Percentiles rank a stretch among this genome's conserved stretches.
Conservation (phyloP, 2,113 vertebrate species). For the Sitta europaea region DNA sequence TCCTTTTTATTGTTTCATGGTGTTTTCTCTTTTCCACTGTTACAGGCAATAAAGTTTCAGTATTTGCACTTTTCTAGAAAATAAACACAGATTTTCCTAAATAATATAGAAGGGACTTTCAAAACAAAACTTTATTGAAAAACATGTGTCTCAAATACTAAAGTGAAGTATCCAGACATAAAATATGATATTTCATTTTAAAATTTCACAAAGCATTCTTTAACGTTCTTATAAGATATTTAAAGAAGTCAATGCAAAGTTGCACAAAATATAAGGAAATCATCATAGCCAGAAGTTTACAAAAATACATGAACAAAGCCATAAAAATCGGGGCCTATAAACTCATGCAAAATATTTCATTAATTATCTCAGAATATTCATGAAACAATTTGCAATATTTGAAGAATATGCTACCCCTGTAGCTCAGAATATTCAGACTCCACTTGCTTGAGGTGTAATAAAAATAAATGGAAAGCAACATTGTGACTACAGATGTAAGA, state of each 20-base stretch:
- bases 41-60: not conserved
- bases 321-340: not conserved
- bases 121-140: not conserved
- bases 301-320: not conserved
- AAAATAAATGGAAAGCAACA: not conserved
- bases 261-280: not conserved
- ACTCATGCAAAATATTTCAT: not conserved
- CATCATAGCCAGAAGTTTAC: accelerated
- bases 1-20: not conserved
- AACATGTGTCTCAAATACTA: not conserved
- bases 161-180: not conserved
- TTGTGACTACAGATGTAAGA: not conserved
- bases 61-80: not conserved
- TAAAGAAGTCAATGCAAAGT: not conserved
- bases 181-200: not conserved
- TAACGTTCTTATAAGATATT: not conserved
- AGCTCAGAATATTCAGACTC: not conserved
- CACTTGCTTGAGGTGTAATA: not conserved
- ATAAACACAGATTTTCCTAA: not conserved
- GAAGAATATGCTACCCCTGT: not conserved
- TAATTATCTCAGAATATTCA: not conserved
- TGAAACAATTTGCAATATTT: not conserved
- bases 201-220: not conserved
- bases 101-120: not conserved
- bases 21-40: not conserved